Base-by-base conservation (phyloP, 1,140 invertebrate genomes). In the Drosophila nigrodunni region DNA sequence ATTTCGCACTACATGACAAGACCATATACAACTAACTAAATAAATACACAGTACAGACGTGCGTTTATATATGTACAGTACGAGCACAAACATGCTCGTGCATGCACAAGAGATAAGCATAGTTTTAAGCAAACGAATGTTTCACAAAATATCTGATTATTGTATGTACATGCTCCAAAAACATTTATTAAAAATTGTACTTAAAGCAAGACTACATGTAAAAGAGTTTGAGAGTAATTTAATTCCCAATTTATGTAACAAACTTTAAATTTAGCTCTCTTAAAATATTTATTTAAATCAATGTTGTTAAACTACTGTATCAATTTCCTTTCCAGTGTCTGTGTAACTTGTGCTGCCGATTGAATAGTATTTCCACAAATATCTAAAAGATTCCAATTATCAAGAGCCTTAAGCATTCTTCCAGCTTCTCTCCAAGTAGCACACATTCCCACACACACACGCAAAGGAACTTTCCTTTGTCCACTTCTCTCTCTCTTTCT, bases 1-100 rank as follows among this genome's bases (percentile, higher is more conserved):
- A 44, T 46, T 52, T 75, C 69, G 66, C 57, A 62, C 58, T 50
- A 52, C 67, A 75, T 71, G 73, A 75, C 73, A 70, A 41, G 64
- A 72, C 52, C 44, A 64, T 39, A 65, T 30, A 55, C 15, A 65
- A 44, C 25, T 30, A 30, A 30, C 25, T 30, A 30, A 2, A 30
- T 30, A 21, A 21, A 21, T 21, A 21, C 25, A 30, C 3, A 30
- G 3, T 3, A 55, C 35, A 71, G 39, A 65, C 21, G 55, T 47
- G 46, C 25, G 52, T 59, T 59, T 50, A 55, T 25, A 44, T 55
- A 46, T 37, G 46, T 58, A 18, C 35, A 21, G 25, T 60, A 46
- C 43, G 52, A 1, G 46, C 7, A 55, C 13, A 39, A 35, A 15
- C 15, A 15, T 15, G 15, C 15, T 15, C 15, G 15, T 15, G 15